phyloP scores from a whole-genome alignment of 2,113 vertebrate genomes.

The Ptilorrhoa leucosticta region DNA sequence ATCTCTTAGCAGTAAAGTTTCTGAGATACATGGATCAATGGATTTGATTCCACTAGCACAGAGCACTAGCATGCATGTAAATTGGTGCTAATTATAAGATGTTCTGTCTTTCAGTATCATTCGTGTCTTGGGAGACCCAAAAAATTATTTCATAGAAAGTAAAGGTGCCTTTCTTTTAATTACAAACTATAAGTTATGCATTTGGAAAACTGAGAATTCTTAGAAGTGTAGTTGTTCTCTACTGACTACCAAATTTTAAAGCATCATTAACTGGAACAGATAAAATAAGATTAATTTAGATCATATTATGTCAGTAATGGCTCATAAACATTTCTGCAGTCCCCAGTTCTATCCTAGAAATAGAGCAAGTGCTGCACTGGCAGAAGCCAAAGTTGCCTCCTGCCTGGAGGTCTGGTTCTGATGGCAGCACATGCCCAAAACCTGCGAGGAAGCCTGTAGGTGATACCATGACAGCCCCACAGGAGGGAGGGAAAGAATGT shows the following conservation, averaged over 20 bases:
- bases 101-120: not conserved
- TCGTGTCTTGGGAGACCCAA: not conserved
- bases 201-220: constrained; percentile 10
- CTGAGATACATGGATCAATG: not conserved
- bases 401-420: not conserved
- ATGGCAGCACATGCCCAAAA: not conserved
- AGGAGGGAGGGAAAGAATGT: not conserved
- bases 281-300: constrained; percentile 43
- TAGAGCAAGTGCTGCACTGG: not conserved
- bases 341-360: not conserved
- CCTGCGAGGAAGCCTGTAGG: not conserved
- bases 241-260: constrained; percentile 2
- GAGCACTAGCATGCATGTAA: constrained; percentile 2
- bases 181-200: not conserved
- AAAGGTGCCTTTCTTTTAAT: constrained; percentile 47
- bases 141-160: constrained; percentile 9
- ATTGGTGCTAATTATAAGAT: not conserved
- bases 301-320: not conserved
- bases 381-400: not conserved
- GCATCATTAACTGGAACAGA: constrained; percentile 7
- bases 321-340: constrained; percentile 18
- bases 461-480: not conserved
- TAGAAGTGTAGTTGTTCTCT: not conserved
- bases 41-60: not conserved
- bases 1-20: not conserved